phyloP scores from a whole-genome alignment of 2,797 vertebrate genomes.

The Characodon lateralis region DNA sequence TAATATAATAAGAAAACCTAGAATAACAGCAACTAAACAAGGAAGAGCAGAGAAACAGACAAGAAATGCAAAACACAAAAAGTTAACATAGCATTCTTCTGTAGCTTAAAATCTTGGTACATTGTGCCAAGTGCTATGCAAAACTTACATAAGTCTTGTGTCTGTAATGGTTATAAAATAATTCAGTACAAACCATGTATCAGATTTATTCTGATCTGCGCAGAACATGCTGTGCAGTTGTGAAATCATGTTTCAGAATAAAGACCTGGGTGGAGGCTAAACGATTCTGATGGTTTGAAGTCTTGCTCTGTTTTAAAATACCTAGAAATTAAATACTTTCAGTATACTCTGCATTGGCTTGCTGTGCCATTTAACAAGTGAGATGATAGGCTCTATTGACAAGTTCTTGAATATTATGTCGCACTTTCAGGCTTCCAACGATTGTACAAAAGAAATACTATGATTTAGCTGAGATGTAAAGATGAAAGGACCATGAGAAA shows the following conservation, averaged over 20 bases:
- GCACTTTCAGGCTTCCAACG: neutral
- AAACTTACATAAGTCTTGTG: neutral
- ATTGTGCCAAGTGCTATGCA: neutral
- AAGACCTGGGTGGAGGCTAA: neutral
- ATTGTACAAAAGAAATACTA: slow-evolving; percentile 27
- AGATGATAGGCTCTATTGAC: neutral
- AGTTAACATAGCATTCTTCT: neutral
- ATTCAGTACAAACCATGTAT: neutral
- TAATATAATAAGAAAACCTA: no score
- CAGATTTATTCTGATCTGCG: neutral
- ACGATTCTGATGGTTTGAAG: neutral
- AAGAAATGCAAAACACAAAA: no score
- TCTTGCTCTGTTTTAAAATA: neutral
- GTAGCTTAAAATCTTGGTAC: neutral
- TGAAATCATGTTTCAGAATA: neutral
- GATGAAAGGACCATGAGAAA: no score
- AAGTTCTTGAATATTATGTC: neutral
- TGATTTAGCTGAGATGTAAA: slow-evolving; percentile 32
- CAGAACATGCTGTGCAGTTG: neutral
- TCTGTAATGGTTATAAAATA: neutral
- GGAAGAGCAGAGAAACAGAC: no score
- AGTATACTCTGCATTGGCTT: neutral
- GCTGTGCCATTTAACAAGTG: neutral
- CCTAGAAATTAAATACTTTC: neutral
- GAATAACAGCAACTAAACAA: no score